Evolutionary conservation across 2,888 invertebrate species (phyloP).

Genomic region (Sarcophaga variegata): DNA sequence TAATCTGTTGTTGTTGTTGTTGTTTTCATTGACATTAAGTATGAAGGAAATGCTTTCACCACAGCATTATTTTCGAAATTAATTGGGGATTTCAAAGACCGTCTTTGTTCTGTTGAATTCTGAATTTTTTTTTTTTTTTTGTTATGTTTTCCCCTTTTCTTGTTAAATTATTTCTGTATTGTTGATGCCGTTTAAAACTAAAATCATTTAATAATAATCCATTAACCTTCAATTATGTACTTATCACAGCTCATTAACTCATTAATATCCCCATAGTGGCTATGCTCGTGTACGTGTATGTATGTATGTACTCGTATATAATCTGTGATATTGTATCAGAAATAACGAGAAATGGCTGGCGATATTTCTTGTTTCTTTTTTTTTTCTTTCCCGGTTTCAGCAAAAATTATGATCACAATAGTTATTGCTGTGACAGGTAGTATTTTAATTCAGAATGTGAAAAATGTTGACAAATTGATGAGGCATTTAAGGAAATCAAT

Average conservation of each 20-base stretch:
- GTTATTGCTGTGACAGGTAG: too few relatives aligned
- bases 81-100: slow-evolving; percentile 42
- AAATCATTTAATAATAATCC: slow-evolving; percentile 29
- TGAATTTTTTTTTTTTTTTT: neutral
- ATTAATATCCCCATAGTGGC: neutral
- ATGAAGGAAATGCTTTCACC: slow-evolving; percentile 57
- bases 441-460: too few relatives aligned
- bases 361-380: neutral
- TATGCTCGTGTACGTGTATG: neutral
- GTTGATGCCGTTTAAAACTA: neutral
- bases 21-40: slow-evolving; percentile 26
- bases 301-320: neutral
- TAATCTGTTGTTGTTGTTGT: slow-evolving; percentile 8
- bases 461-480: too few relatives aligned
- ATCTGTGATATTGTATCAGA: neutral
- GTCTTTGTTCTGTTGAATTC: slow-evolving; percentile 37
- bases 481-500: too few relatives aligned
- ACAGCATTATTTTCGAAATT: slow-evolving; percentile 11
- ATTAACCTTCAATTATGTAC: slow-evolving; percentile 58
- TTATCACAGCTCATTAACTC: slow-evolving; percentile 55
- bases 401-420: too few relatives aligned
- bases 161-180: neutral
- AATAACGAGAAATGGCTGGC: neutral
- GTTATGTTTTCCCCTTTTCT: neutral
- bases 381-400: too few relatives aligned